Percentiles rank a stretch among this genome's conserved stretches.
phyloP scores from a whole-genome alignment of 2,888 invertebrate species.

The Andrena camellia region DNA sequence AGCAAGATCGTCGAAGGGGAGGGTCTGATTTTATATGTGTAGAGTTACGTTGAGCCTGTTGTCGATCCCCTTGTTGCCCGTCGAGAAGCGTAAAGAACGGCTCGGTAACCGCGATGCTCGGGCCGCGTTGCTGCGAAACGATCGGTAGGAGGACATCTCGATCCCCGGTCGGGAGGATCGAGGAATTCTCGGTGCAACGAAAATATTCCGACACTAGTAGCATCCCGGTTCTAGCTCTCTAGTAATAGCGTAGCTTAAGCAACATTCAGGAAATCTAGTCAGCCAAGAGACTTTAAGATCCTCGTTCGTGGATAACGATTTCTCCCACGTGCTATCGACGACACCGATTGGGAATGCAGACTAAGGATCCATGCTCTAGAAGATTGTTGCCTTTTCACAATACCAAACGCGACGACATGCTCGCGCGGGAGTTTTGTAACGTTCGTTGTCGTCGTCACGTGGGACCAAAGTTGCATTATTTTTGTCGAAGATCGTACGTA shows the following conservation, averaged over 20 bases:
- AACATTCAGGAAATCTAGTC: slow-evolving; percentile 67
- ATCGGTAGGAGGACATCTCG: slow-evolving; percentile 10
- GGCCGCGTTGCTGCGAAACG: neutral
- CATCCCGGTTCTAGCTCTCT: slow-evolving; percentile 65
- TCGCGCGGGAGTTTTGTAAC: neutral
- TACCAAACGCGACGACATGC: neutral
- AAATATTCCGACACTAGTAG: slow-evolving; percentile 58
- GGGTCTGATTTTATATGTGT: neutral
- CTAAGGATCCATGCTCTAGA: neutral
- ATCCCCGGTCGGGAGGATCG: slow-evolving; percentile 39
- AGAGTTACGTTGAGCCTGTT: neutral
- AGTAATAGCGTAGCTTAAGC: slow-evolving; percentile 55
- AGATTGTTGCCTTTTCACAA: slow-evolving; percentile 25
- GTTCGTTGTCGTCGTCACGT: slow-evolving; percentile 21
- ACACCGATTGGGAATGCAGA: neutral
- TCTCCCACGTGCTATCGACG: slow-evolving; percentile 10
- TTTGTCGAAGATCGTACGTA: slow-evolving; percentile 50
- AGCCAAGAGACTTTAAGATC: slow-evolving; percentile 28
- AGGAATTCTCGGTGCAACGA: slow-evolving; percentile 79
- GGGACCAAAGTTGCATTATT: slow-evolving; percentile 33
- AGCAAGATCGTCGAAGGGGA: neutral
- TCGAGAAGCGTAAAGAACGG: neutral
- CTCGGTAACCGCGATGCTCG: slow-evolving; percentile 12
- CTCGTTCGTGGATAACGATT: slow-evolving; percentile 21
- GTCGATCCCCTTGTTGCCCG: neutral